Evolutionary conservation across 2,113 vertebrate genomes (phyloP).

Genomic region (Nannospalax galili): DNA sequence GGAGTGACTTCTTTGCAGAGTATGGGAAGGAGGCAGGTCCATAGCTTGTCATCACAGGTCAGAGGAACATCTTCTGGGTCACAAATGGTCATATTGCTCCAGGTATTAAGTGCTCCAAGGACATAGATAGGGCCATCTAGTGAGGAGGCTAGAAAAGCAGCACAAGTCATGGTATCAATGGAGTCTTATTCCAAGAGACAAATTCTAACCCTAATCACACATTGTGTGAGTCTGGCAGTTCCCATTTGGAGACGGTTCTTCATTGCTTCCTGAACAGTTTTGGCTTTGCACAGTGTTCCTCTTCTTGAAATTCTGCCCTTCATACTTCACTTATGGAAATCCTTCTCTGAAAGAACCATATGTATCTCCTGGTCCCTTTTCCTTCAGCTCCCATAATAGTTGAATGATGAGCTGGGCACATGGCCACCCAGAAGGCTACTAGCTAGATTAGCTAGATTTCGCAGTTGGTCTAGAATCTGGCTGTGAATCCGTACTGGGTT

Average conservation of each 20-base stretch:
- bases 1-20: no score
- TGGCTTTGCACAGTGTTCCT: slow-evolving; percentile 13
- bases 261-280: not conserved
- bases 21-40: no score
- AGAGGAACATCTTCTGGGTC: no score
- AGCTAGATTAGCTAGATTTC: not conserved
- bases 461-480: not conserved
- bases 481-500: not conserved
- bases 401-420: not conserved
- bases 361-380: not conserved
- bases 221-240: not conserved
- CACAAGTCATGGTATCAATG: not conserved
- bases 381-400: not conserved
- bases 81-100: not conserved
- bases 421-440: not conserved
- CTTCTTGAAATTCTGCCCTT: slow-evolving; percentile 2
- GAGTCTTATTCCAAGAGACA: not conserved
- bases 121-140: not conserved
- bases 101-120: not conserved
- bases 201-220: not conserved
- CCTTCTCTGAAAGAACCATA: not conserved
- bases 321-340: slow-evolving; percentile 21
- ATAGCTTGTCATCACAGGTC: no score
- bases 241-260: not conserved
- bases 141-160: not conserved